Conservation (phyloP, 2,113 vertebrate species). For the Tenebrosternarchus preto region DNA sequence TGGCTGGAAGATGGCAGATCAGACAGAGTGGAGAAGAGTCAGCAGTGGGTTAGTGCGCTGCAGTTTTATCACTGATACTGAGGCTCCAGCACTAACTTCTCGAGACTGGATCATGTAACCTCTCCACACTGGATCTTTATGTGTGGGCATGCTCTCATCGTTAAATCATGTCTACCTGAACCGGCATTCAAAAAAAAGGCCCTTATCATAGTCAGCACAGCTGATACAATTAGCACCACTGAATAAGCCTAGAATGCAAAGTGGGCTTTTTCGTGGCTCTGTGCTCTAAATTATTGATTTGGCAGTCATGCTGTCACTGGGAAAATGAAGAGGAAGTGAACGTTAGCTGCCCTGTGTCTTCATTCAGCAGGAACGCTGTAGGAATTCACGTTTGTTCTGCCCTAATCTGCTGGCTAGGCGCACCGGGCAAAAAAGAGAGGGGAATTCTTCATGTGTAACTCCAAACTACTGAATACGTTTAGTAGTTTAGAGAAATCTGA, state of each 20-base stretch:
- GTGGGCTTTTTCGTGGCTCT: background rate
- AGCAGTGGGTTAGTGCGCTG: background rate
- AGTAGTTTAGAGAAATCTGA: too few relatives aligned
- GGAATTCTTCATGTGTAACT: too few relatives aligned
- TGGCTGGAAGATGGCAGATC: background rate
- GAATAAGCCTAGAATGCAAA: background rate
- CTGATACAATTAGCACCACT: background rate
- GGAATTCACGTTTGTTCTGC: background rate
- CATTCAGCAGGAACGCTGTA: background rate
- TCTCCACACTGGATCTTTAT: background rate
- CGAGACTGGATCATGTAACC: too few relatives aligned
- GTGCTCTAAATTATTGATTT: conserved; percentile 8
- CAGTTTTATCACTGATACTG: conserved; percentile 32
- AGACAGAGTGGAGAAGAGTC: background rate
- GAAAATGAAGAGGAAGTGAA: background rate
- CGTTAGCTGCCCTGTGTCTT: background rate
- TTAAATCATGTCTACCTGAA: conserved; percentile 30
- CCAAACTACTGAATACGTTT: too few relatives aligned
- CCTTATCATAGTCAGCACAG: conserved; percentile 11
- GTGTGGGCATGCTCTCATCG: background rate
- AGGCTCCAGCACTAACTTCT: conserved; percentile 4
- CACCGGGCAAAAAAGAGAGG: too few relatives aligned
- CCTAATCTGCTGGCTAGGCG: background rate
- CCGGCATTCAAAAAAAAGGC: background rate
- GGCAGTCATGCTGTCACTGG: background rate